Percentiles rank a stretch among this genome's conserved stretches.
These are phyloP conservation scores for Nomada fabriciana DNA, from an alignment of 2,888 invertebrate species.

Conservation along the genomic window DNA sequence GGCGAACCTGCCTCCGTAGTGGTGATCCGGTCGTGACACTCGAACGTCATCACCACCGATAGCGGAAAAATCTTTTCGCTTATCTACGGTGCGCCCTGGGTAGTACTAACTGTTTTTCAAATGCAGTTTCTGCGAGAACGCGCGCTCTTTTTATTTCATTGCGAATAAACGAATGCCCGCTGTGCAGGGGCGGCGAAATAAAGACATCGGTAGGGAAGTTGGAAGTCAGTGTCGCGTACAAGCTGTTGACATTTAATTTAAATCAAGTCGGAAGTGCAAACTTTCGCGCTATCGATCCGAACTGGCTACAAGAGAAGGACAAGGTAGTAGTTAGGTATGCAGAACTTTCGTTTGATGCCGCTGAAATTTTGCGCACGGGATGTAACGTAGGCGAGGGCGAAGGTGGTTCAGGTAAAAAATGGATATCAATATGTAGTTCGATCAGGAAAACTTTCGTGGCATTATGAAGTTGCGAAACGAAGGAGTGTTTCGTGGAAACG, in stretches of 20 bases:
- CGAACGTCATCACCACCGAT: slow-evolving; percentile 33
- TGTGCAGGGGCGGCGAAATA: neutral
- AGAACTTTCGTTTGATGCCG: slow-evolving; percentile 5
- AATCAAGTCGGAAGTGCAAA: slow-evolving; percentile 52
- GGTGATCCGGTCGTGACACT: slow-evolving; percentile 25
- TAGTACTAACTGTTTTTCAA: too few relatives aligned
- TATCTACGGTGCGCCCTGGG: too few relatives aligned
- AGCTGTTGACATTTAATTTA: slow-evolving; percentile 68
- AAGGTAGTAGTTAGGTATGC: slow-evolving; percentile 30
- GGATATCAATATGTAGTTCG: slow-evolving; percentile 19
- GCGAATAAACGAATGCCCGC: neutral
- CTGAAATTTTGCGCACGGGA: neutral
- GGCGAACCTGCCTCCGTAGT: slow-evolving; percentile 65
- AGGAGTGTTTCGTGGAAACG: slow-evolving; percentile 1
- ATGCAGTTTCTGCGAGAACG: neutral
- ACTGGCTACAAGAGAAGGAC: slow-evolving; percentile 15
- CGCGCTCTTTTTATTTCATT: too few relatives aligned
- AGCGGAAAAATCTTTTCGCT: too few relatives aligned
- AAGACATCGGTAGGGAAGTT: slow-evolving; percentile 25
- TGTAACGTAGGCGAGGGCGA: neutral
- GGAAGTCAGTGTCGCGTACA: slow-evolving; percentile 29
- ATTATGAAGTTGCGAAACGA: slow-evolving; percentile 22
- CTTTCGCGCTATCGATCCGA: slow-evolving; percentile 62
- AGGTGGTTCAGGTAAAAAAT: slow-evolving; percentile 27
- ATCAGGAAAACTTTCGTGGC: slow-evolving; percentile 15